These are phyloP conservation scores for Myotis planiceps DNA, from an alignment of 2,797 vertebrate species.

Conservation along the genomic window DNA sequence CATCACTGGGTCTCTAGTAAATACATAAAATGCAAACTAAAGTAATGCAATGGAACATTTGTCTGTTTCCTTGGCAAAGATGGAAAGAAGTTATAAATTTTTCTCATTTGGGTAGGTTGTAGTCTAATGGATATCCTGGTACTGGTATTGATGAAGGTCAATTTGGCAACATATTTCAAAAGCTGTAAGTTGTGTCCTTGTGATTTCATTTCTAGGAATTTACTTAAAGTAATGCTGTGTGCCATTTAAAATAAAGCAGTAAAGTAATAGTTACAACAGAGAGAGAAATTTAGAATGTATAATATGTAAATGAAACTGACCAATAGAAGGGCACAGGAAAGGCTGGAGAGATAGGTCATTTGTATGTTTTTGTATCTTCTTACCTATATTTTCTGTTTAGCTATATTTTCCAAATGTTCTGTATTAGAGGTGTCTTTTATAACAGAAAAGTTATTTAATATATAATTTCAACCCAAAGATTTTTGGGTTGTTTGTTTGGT, in stretches of 20 bases:
- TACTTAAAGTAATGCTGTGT: background rate
- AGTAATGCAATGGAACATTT: background rate
- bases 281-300: background rate
- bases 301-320: background rate
- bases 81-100: background rate
- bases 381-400: background rate
- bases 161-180: background rate
- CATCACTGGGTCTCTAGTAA: background rate
- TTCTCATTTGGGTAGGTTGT: background rate
- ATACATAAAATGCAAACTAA: slow-evolving; percentile 30
- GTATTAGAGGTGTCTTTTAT: background rate
- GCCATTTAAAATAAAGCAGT: slow-evolving; percentile 1
- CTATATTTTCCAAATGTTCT: background rate
- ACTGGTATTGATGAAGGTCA: background rate
- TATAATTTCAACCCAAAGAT: background rate
- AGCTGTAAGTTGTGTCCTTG: background rate
- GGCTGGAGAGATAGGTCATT: background rate
- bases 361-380: background rate
- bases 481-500: background rate
- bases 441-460: background rate
- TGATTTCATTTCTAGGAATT: slow-evolving; percentile 31
- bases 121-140: background rate
- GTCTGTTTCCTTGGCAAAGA: background rate
- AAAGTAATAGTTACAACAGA: background rate
- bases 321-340: background rate